Conservation (phyloP, 2,113 vertebrate species). For the Anthoscopus minutus region DNA sequence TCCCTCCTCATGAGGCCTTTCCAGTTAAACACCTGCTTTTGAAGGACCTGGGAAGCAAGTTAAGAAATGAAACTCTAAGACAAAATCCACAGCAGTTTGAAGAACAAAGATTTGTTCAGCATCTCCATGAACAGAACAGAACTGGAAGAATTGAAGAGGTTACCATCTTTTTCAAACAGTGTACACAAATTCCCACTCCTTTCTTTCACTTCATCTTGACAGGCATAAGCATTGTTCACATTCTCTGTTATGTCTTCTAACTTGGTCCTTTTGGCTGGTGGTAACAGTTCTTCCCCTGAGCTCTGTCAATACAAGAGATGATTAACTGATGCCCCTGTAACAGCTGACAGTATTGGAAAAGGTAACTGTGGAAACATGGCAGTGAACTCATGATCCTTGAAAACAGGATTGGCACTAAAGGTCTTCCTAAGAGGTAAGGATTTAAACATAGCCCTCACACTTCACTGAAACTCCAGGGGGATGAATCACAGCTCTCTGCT, state of each 20-base stretch:
- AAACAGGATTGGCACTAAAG: background rate
- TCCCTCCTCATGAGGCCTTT: background rate
- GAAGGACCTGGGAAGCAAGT: background rate
- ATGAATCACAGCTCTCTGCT: background rate
- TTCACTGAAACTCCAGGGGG: background rate
- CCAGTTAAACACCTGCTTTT: background rate
- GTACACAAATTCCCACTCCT: background rate
- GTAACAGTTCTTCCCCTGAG: constrained; percentile 44
- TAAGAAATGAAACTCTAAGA: background rate
- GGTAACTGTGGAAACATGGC: background rate
- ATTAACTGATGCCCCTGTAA: background rate
- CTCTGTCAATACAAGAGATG: constrained; percentile 46
- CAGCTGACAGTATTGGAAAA: background rate
- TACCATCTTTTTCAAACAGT: constrained; percentile 42
- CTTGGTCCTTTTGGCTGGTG: constrained; percentile 80
- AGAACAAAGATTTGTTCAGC: background rate
- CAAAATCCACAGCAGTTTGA: background rate
- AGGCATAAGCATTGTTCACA: constrained; percentile 43
- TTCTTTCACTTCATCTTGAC: constrained; percentile 61
- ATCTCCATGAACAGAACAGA: background rate
- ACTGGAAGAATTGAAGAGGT: constrained; percentile 7
- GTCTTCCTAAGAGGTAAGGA: background rate
- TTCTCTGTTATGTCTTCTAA: constrained; percentile 59
- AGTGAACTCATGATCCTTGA: background rate
- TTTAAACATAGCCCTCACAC: background rate